A percentile compares a stretch with the other conserved stretches of the same genome.
These are phyloP conservation scores for Camponotus vicinus DNA, from an alignment of 1,140 invertebrate species.

Conservation along the genomic window DNA sequence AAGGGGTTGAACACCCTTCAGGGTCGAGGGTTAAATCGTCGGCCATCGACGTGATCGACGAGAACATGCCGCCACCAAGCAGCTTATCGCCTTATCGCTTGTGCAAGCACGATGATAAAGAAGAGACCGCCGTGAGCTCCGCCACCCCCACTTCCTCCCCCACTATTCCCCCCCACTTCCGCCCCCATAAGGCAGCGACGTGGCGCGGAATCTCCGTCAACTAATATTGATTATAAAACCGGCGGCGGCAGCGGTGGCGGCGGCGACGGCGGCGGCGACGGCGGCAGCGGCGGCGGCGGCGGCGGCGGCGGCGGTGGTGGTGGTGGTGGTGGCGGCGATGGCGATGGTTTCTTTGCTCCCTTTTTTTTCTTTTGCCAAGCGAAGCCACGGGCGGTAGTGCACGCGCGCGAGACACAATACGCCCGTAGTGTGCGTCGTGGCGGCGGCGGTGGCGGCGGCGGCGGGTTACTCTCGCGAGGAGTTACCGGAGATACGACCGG, in stretches of 20 bases:
- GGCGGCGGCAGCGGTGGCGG: slow-evolving; percentile 42
- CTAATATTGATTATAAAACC: slow-evolving; percentile 84
- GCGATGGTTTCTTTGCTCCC: slow-evolving; percentile 55
- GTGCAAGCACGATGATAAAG: slow-evolving; percentile 47
- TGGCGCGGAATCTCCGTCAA: slow-evolving; percentile 76
- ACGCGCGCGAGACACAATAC: slow-evolving; percentile 59
- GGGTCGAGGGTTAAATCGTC: slow-evolving; percentile 29
- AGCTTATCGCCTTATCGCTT: slow-evolving; percentile 43
- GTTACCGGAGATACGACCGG: slow-evolving; percentile 29
- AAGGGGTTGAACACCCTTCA: slow-evolving; percentile 22
- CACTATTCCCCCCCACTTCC: neutral
- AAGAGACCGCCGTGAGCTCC: slow-evolving; percentile 29
- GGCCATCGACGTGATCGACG: slow-evolving; percentile 29
- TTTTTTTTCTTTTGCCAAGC: slow-evolving; percentile 56
- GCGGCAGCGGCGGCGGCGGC: slow-evolving; percentile 22
- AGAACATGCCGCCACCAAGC: neutral
- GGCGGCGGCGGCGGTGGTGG: slow-evolving; percentile 44
- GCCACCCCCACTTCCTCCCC: slow-evolving; percentile 11
- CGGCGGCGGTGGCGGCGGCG: slow-evolving; percentile 35
- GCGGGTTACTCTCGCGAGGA: slow-evolving; percentile 19
- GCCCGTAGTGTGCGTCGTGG: slow-evolving; percentile 49
- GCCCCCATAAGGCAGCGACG: slow-evolving; percentile 70
- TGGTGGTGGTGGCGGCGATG: slow-evolving; percentile 39
- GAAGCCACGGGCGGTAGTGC: slow-evolving; percentile 60
- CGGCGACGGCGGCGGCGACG: slow-evolving; percentile 29